phyloP scores from a whole-genome alignment of 1,140 invertebrate species.

The Oreohelix idahoensis region DNA sequence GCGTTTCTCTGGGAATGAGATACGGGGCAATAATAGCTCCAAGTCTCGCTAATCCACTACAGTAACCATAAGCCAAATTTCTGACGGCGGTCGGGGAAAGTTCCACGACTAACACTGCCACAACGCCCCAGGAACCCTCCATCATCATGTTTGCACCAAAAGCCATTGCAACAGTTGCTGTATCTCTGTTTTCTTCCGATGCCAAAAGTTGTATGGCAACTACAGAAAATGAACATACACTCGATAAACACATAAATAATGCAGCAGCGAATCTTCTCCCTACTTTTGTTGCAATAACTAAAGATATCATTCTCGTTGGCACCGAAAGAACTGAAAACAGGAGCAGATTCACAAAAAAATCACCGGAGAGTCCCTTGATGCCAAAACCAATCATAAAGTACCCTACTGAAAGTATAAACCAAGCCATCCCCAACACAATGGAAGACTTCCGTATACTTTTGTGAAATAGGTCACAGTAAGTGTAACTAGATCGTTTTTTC shows the following conservation, averaged over 20 bases:
- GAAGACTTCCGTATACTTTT: neutral
- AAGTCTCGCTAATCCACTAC: neutral
- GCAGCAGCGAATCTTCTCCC: neutral
- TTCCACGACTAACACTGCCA: neutral
- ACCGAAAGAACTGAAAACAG: neutral
- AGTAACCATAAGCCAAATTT: neutral
- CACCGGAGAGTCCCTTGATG: neutral
- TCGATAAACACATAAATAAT: neutral
- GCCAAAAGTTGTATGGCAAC: neutral
- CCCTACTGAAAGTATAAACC: neutral
- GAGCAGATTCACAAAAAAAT: neutral
- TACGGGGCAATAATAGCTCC: neutral
- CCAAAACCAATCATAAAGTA: constrained; percentile 8
- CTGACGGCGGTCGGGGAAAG: neutral
- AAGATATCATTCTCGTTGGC: neutral
- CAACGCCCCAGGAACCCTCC: neutral
- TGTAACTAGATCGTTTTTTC: neutral
- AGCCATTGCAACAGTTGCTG: neutral
- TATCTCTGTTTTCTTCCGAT: neutral
- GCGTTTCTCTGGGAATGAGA: neutral
- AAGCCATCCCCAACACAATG: neutral
- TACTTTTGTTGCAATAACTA: neutral
- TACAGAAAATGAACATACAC: neutral
- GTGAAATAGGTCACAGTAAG: neutral
- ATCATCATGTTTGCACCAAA: neutral